Evolutionary conservation across 2,797 vertebrate species (phyloP).

Genomic region (Xenopus petersii): DNA sequence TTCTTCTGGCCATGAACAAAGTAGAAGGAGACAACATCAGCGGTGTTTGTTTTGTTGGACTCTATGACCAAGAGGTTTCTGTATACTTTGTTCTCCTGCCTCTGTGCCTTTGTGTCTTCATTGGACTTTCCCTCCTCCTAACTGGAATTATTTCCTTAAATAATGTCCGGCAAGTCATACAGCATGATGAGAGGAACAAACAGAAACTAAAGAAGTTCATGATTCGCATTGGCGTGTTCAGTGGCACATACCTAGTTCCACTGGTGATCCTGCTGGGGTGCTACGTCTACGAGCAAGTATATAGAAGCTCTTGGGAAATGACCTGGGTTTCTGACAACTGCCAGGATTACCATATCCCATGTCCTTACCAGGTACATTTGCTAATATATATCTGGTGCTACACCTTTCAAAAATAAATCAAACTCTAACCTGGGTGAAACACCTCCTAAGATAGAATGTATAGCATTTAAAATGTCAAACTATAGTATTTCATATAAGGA

Average conservation of each 20-base stretch:
- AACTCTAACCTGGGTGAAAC: too few species aligned
- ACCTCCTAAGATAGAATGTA: too few species aligned
- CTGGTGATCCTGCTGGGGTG: slow-evolving; percentile 87
- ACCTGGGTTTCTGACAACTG: slow-evolving; percentile 92
- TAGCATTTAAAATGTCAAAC: too few species aligned
- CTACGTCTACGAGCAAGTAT: slow-evolving; percentile 86
- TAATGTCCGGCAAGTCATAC: slow-evolving; percentile 94
- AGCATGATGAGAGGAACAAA: slow-evolving; percentile 92
- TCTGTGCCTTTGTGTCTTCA: slow-evolving; percentile 81
- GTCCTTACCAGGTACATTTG: slow-evolving; percentile 80
- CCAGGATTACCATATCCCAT: slow-evolving; percentile 91
- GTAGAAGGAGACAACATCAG: slow-evolving; percentile 96
- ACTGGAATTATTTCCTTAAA: slow-evolving; percentile 95
- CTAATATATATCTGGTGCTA: too few species aligned
- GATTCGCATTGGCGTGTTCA: slow-evolving; percentile 97
- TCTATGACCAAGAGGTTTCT: slow-evolving; percentile 87
- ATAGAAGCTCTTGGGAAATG: slow-evolving; percentile 85
- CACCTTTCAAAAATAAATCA: too few species aligned
- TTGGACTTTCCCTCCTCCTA: slow-evolving; percentile 88
- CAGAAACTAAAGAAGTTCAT: slow-evolving; percentile 98
- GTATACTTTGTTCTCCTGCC: slow-evolving; percentile 90
- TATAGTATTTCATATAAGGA: too few species aligned
- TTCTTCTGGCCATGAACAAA: slow-evolving; percentile 93
- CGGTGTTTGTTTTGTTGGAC: slow-evolving; percentile 93
- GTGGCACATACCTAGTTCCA: slow-evolving; percentile 88